Evolutionary conservation across 1,140 invertebrate species (phyloP), one percentile per base, ranked within the genome.

Genomic region (Pararge aegeria): DNA sequence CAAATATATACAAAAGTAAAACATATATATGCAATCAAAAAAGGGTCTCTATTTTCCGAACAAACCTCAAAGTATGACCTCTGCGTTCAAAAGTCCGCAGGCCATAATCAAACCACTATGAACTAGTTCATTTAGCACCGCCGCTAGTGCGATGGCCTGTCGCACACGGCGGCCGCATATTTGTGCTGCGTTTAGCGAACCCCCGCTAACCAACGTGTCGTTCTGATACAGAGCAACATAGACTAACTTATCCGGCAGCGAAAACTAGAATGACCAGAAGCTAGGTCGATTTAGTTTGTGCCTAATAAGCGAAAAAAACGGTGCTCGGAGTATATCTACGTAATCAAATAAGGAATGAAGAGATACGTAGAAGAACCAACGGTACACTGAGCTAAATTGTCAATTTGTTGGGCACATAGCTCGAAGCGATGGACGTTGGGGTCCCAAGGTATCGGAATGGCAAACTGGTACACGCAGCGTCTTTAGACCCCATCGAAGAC

Each of bases 71-170:
- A 16, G 13, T 15, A 16, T 1, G 13, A 7, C 16, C 5, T 40
- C 2, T 15, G 16, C 38, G 4, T 46, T 49, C 13, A 29, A 27
- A 42, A 16, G 5, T 15, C 19, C 1, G 21, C 21, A 48, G 21
- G 3, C 53, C 53, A 68, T 38, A 63, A 63, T 60, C 60, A 49
- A 63, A 42, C 34, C 38, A 60, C 27, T 49, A 57, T 59, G 56
- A 87, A 87, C 80, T 87, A 84, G 83, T 87, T 75, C 80, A 80
- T 75, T 83, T 83, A 80, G 76, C 79, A 79, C 71, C 65, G 70
- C 50, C 34, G 58, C 61, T 67, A 68, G 73, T 73, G 78, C 80
- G 76, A 77, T 78, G 78, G 73, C 74, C 78, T 76, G 77, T 82
- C 75, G 68, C 77, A 58, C 70, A 60, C 61, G 64, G 73, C 77